Evolutionary conservation across 1,140 invertebrate genomes (phyloP).

Genomic region (Drosophila takahashii): DNA sequence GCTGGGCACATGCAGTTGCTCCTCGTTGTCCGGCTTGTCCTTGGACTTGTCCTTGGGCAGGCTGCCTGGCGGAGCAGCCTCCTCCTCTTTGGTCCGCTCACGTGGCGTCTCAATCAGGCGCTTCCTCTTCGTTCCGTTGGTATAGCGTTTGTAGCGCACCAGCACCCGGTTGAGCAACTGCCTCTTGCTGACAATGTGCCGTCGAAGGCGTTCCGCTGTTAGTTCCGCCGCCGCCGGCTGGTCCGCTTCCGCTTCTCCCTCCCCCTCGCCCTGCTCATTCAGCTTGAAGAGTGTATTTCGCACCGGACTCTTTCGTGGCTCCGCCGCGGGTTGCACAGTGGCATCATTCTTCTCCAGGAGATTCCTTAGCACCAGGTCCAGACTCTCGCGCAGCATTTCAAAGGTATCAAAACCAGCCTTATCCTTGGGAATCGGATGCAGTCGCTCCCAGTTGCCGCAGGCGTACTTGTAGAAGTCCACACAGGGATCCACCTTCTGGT

Average conservation of each 20-base stretch:
- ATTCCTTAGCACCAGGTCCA: constrained; percentile 89
- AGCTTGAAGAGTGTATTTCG: constrained; percentile 58
- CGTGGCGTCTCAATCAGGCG: constrained; percentile 48
- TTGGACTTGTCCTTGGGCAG: neutral
- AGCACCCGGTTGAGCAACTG: constrained; percentile 60
- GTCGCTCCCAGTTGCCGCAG: constrained; percentile 93
- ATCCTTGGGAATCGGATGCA: constrained; percentile 94
- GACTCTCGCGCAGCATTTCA: constrained; percentile 91
- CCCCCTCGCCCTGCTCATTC: constrained; percentile 55
- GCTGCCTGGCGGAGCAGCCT: constrained; percentile 1
- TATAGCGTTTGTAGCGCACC: constrained; percentile 67
- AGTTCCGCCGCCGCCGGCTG: constrained; percentile 39
- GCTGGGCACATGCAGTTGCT: neutral
- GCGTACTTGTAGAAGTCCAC: constrained; percentile 96
- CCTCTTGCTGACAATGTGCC: constrained; percentile 64
- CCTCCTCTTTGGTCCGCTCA: constrained; percentile 60
- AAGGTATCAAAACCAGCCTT: constrained; percentile 93
- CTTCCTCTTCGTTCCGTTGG: constrained; percentile 55
- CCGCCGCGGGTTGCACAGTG: constrained; percentile 4
- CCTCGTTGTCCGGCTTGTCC: constrained; percentile 20
- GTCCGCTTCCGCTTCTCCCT: constrained; percentile 49
- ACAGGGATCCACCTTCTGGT: constrained; percentile 91
- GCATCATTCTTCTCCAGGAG: constrained; percentile 86
- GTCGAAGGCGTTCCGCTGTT: constrained; percentile 38
- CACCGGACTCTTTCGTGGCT: constrained; percentile 34